A percentile compares a stretch with the other conserved stretches of the same genome.
Evolutionary conservation across 2,113 vertebrate species (phyloP).

Genomic region (Austrofundulus limnaeus): DNA sequence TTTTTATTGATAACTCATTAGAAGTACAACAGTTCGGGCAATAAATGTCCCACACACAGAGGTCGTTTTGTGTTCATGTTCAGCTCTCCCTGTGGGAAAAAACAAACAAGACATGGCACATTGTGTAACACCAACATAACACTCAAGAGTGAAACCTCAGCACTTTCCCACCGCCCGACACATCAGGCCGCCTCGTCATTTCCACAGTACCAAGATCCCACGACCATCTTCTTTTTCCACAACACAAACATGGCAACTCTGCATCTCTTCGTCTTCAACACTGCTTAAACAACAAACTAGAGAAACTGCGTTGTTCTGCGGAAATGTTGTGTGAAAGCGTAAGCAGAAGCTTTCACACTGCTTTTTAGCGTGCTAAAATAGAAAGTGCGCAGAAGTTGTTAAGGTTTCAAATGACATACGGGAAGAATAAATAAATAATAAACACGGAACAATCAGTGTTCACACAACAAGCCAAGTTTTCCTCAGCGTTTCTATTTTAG

Average conservation of each 20-base stretch:
- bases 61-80: no score
- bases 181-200: constrained; percentile 58
- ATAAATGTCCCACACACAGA: no score
- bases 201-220: constrained; percentile 67
- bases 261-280: constrained; percentile 36
- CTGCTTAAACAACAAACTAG: constrained; percentile 43
- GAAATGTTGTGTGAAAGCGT: no score
- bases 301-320: background rate
- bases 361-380: background rate
- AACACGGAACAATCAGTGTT: no score
- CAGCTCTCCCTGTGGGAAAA: background rate
- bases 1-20: background rate
- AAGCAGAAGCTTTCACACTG: no score
- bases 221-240: constrained; percentile 51
- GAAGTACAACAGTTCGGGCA: no score
- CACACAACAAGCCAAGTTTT: constrained; percentile 7
- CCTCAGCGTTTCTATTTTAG: constrained; percentile 36
- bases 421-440: no score
- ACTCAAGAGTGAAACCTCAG: constrained; percentile 45
- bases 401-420: no score
- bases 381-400: no score
- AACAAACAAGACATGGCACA: constrained; percentile 30
- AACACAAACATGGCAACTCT: constrained; percentile 55
- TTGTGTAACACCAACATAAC: constrained; percentile 37
- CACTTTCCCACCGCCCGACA: constrained; percentile 65